Evolutionary conservation across 2,113 vertebrate species (phyloP), one percentile per base, ranked within the genome.

Genomic region (Cephalopholis sonnerati): DNA sequence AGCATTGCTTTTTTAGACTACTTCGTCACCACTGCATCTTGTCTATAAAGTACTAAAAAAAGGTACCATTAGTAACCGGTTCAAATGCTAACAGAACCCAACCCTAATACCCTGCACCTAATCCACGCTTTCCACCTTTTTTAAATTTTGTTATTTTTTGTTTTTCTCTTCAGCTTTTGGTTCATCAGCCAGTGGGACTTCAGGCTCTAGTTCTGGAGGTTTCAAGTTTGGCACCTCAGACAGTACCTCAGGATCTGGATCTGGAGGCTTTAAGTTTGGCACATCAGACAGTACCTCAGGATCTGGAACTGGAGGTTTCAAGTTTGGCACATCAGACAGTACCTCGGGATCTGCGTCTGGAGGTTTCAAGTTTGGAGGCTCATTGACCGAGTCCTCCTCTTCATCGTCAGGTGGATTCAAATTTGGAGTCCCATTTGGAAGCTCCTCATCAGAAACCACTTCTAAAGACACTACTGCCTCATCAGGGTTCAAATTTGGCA

Each of bases 191-290:
- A 96, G 96, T 5, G 96, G 96, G 53, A 79, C 95, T 64, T 93
- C 91, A 0, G 89, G 94, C 0, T 93, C 87, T 88, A 89, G 85
- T 74, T 73, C 95, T 82, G 95, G 95, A 85, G 94, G 87, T 57
- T 96, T 98, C 81, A 98, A 97, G 90, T 98, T 98, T 87, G 97
- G 96, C 84, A 90, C 92, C 29, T 87, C 93, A 66, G 91, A 91
- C 79, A 87, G 82, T 39, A 64, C 86, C 48, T 79, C 84, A 0
- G 91, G 16, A 41, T 78, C 88, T 1, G 66, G 24, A 67, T 72
- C 95, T 97, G 95, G 93, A 66, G 93, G 91, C 70, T 96, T 98
- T 82, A 98, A 98, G 92, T 97, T 97, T 85, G 97, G 96, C 86
- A 90, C 91, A 25, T 87, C 93, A 61, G 91, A 91, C 78, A 86